Evolutionary conservation across 2,888 invertebrate species (phyloP).

Genomic region (Mimumesa dahlbomi): DNA sequence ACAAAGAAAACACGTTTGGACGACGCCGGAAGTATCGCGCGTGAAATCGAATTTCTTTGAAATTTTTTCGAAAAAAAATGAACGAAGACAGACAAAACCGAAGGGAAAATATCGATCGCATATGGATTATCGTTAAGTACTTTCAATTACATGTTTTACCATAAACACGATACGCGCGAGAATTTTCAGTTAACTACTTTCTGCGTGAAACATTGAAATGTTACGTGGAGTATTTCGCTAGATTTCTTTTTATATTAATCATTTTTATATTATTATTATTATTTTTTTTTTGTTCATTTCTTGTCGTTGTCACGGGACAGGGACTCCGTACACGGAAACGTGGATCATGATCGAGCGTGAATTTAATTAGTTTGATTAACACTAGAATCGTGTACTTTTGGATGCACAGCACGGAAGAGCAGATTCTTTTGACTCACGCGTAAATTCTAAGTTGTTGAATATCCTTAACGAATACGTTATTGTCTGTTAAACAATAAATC

Average conservation of each 20-base stretch:
- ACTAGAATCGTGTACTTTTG: conserved; percentile 39
- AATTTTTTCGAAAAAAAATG: too few relatives aligned
- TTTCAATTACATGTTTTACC: too few relatives aligned
- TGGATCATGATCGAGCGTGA: conserved; percentile 33
- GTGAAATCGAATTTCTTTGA: too few relatives aligned
- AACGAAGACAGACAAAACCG: too few relatives aligned
- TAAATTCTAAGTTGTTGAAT: conserved; percentile 38
- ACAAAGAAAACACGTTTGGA: background rate
- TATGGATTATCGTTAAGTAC: too few relatives aligned
- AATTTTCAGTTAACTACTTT: conserved; percentile 12
- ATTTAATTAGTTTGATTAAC: conserved; percentile 38
- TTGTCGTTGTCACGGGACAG: too few relatives aligned
- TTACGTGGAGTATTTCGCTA: too few relatives aligned
- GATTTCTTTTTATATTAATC: too few relatives aligned
- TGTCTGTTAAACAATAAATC: conserved; percentile 49
- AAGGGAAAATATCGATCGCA: too few relatives aligned
- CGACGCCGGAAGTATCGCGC: background rate
- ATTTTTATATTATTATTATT: conserved; percentile 13
- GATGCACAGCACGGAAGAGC: conserved; percentile 60
- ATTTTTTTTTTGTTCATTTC: too few relatives aligned
- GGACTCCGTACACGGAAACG: conserved; percentile 29
- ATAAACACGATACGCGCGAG: conserved; percentile 12
- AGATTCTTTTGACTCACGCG: conserved; percentile 54
- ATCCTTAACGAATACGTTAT: conserved; percentile 54
- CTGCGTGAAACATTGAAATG: conserved; percentile 15